Conservation (phyloP, 2,113 vertebrate genomes). For the Taxidea taxus region DNA sequence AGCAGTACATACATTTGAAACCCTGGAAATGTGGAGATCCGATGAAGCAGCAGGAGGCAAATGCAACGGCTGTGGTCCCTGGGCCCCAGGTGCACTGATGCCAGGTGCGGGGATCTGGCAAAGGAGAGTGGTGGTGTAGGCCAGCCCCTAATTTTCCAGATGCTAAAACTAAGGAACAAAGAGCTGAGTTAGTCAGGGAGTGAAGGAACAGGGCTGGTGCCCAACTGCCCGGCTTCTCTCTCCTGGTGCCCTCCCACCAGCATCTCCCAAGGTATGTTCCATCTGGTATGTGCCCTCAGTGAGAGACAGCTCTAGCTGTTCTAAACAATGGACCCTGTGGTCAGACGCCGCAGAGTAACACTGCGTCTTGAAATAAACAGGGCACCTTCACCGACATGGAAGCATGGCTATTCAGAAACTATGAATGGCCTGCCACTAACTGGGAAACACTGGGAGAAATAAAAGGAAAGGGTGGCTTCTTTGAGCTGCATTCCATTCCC, state of each 20-base stretch:
- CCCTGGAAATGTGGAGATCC: not conserved
- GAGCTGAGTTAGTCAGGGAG: not conserved
- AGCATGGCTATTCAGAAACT: not conserved
- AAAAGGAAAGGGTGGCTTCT: not conserved
- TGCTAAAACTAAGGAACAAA: not conserved
- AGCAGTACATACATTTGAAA: not conserved
- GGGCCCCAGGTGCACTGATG: not conserved
- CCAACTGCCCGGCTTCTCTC: not conserved
- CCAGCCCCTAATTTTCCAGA: not conserved
- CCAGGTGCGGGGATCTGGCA: not conserved
- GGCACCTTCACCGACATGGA: not conserved
- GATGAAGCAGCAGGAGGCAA: too few relatives aligned
- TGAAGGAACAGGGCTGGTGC: not conserved
- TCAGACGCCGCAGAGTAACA: not conserved
- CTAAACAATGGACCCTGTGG: not conserved
- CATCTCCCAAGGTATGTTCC: not conserved
- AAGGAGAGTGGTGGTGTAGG: not conserved
- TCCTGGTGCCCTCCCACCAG: not conserved
- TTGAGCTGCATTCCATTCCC: not conserved
- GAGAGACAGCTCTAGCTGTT: not conserved
- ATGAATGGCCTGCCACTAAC: not conserved
- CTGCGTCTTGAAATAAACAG: not conserved
- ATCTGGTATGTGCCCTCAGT: not conserved
- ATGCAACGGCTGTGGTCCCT: accelerated
- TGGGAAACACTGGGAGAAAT: not conserved